Conservation (phyloP, 2,888 invertebrate species). For the Alsophila aescularia region DNA sequence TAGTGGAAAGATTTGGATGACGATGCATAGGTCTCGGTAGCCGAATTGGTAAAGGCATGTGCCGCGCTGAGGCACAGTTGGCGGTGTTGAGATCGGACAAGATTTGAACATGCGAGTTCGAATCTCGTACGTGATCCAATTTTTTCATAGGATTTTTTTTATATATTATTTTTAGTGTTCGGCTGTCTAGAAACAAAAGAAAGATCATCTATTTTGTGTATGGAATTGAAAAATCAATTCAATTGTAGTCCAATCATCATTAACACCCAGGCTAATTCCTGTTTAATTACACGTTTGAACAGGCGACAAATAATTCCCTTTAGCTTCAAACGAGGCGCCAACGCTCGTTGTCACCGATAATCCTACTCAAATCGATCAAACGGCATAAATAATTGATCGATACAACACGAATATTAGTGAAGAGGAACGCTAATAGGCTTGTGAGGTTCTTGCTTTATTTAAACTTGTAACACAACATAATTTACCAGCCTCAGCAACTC, state of each 20-base stretch:
- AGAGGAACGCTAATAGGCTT: constrained; percentile 1
- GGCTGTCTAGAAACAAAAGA: no score
- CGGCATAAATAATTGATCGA: constrained; percentile 51
- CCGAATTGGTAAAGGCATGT: no score
- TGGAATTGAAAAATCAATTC: no score
- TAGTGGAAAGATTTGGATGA: no score
- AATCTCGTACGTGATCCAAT: no score
- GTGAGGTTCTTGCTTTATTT: background rate
- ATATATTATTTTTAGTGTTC: no score
- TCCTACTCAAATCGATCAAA: constrained; percentile 44
- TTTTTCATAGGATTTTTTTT: no score
- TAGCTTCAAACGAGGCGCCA: constrained; percentile 9
- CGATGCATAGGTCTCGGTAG: no score
- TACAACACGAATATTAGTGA: constrained; percentile 28
- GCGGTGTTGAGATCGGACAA: no score
- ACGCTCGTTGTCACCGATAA: constrained; percentile 32
- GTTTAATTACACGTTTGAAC: constrained; percentile 5
- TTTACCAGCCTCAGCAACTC: background rate
- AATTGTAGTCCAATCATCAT: background rate
- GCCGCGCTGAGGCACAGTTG: no score
- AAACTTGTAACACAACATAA: background rate
- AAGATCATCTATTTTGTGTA: no score
- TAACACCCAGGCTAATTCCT: background rate
- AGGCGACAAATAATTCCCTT: constrained; percentile 10
- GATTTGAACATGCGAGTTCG: no score